These are phyloP conservation scores for Tursiops truncatus DNA, from an alignment of 2,113 vertebrate genomes.

Conservation along the genomic window DNA sequence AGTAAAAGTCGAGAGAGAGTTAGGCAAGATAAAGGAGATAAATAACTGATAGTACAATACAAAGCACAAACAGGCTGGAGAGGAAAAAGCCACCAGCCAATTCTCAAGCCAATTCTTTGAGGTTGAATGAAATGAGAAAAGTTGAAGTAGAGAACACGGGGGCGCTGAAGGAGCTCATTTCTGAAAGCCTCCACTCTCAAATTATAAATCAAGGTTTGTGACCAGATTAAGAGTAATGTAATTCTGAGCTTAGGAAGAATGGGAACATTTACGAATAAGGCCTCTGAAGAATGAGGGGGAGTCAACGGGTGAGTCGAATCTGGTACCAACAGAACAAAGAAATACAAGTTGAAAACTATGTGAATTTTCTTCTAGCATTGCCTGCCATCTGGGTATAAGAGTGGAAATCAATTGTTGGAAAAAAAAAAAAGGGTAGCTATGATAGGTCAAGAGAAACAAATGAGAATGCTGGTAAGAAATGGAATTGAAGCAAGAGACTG, in stretches of 20 bases:
- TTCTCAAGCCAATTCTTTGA: not conserved
- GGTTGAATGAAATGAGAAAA: not conserved
- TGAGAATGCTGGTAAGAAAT: not conserved
- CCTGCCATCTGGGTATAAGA: not conserved
- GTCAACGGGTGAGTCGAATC: not conserved
- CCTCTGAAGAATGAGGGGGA: not conserved
- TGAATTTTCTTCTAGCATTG: not conserved
- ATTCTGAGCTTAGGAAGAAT: not conserved
- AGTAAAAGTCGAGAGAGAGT: not conserved
- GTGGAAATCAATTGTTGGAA: not conserved
- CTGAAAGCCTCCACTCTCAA: not conserved
- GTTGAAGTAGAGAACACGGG: not conserved
- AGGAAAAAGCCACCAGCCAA: not conserved
- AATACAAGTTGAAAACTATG: not conserved
- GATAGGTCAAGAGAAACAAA: not conserved
- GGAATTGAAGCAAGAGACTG: not conserved
- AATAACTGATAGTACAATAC: not conserved
- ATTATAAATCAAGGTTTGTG: not conserved
- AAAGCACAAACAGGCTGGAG: not conserved
- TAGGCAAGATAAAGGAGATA: not conserved
- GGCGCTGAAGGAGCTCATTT: not conserved
- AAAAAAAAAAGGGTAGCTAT: not conserved
- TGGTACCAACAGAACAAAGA: not conserved
- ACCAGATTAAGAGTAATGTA: not conserved
- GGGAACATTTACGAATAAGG: not conserved